Evolutionary conservation across 1,140 invertebrate genomes (phyloP).

Genomic region (Microplitis mediator): DNA sequence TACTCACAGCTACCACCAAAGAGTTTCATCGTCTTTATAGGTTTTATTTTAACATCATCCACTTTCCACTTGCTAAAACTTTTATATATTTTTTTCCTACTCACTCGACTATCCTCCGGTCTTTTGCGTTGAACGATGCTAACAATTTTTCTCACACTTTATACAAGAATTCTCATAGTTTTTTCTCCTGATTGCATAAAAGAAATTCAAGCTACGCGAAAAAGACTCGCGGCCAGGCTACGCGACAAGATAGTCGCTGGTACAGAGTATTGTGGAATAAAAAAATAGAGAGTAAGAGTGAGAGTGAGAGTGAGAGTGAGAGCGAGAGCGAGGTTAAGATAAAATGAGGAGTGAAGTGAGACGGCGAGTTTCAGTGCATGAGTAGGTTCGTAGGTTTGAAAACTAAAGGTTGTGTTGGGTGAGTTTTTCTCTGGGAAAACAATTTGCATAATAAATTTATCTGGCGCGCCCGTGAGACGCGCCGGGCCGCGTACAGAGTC

Average conservation of each 20-base stretch:
- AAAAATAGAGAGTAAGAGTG: not conserved
- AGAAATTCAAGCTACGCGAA: constrained; percentile 18
- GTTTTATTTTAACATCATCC: too few relatives aligned
- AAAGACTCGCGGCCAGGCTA: not conserved
- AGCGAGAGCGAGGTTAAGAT: not conserved
- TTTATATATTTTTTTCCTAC: not conserved
- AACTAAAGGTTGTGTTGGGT: not conserved
- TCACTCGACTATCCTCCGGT: not conserved
- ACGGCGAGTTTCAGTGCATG: not conserved
- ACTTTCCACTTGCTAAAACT: not conserved
- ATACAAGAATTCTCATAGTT: constrained; percentile 17
- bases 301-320: not conserved
- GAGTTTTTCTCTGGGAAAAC: constrained; percentile 21
- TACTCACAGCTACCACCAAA: not conserved
- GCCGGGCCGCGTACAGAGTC: not conserved
- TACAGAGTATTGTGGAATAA: too few relatives aligned
- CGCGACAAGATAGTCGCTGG: too few relatives aligned
- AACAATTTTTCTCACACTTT: constrained; percentile 20
- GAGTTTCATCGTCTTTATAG: too few relatives aligned
- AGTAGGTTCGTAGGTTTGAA: too few relatives aligned
- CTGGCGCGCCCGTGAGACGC: constrained; percentile 20
- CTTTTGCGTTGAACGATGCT: constrained; percentile 1
- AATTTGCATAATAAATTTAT: constrained; percentile 34
- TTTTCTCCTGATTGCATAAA: constrained; percentile 24
- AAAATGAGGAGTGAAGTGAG: not conserved